phyloP scores from a whole-genome alignment of 2,888 invertebrate species.

The Endotricha flammealis region DNA sequence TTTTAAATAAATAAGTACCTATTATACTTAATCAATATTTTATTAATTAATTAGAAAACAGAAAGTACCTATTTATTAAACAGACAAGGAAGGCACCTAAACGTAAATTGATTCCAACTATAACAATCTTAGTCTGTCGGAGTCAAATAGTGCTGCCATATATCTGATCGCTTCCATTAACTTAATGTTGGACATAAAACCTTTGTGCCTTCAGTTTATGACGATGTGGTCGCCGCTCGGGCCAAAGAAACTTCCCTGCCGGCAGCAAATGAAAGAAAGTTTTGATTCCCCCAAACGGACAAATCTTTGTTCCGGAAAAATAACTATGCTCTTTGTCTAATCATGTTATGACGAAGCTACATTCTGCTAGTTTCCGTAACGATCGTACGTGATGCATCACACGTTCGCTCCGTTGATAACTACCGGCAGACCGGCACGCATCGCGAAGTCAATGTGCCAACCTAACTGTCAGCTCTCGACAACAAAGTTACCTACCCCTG shows the following conservation, averaged over 20 bases:
- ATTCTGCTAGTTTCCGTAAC: constrained; percentile 24
- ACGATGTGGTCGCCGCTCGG: constrained; percentile 42
- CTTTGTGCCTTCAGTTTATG: constrained; percentile 66
- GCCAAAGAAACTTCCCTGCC: constrained; percentile 33
- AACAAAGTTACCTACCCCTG: constrained; percentile 51
- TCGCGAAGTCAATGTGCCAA: constrained; percentile 45
- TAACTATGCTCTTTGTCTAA: constrained; percentile 45
- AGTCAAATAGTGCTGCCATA: constrained; percentile 46
- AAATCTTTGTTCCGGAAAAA: constrained; percentile 38
- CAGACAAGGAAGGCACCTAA: too few species aligned
- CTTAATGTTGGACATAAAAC: constrained; percentile 67
- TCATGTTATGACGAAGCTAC: constrained; percentile 35
- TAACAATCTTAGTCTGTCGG: constrained; percentile 35
- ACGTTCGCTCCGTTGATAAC: constrained; percentile 13
- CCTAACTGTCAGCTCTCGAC: constrained; percentile 49
- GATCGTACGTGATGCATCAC: constrained; percentile 15
- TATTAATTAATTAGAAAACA: too few species aligned
- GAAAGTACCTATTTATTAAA: too few species aligned
- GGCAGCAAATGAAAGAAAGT: constrained; percentile 41
- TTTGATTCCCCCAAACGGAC: constrained; percentile 39
- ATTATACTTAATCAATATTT: too few species aligned
- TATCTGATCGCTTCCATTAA: constrained; percentile 60
- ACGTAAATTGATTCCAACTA: constrained; percentile 20
- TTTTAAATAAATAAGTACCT: too few species aligned
- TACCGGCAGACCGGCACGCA: constrained; percentile 33